phyloP scores from a whole-genome alignment of 1,140 invertebrate genomes.

The Heliothis subflexa region DNA sequence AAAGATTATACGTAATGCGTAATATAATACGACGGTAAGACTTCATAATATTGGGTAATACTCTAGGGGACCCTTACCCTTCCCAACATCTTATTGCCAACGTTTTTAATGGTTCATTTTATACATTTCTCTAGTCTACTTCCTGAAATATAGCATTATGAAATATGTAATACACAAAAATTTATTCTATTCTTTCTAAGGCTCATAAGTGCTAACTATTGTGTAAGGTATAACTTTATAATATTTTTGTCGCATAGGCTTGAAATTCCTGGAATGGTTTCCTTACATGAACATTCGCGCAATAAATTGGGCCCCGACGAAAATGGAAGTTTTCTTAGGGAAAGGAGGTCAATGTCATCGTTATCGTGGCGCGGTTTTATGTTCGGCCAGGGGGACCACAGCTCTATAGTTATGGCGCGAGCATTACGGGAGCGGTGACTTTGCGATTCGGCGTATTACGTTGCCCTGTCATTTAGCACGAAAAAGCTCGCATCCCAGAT shows the following conservation, averaged over 20 bases:
- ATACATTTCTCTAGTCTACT: too few relatives aligned
- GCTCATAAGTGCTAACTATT: neutral
- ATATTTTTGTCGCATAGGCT: neutral
- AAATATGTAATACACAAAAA: neutral
- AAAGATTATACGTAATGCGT: neutral
- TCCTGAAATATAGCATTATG: neutral
- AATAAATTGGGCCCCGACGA: slow-evolving; percentile 46
- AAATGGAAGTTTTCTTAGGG: slow-evolving; percentile 49
- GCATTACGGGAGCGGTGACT: slow-evolving; percentile 66
- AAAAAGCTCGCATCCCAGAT: slow-evolving; percentile 84
- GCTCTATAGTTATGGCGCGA: slow-evolving; percentile 49
- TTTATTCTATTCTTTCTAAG: neutral
- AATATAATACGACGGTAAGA: neutral
- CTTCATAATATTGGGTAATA: neutral
- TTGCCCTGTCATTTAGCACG: slow-evolving; percentile 81
- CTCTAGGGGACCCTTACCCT: too few relatives aligned
- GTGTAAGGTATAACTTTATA: neutral
- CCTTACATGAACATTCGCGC: slow-evolving; percentile 13
- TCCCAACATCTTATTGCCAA: too few relatives aligned
- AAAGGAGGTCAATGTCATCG: slow-evolving; percentile 76
- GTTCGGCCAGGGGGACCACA: slow-evolving; percentile 53
- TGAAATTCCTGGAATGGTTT: slow-evolving; percentile 10
- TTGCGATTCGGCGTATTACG: slow-evolving; percentile 72
- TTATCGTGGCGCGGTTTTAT: slow-evolving; percentile 54
- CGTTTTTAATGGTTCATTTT: too few relatives aligned